Conservation (phyloP, 2,113 vertebrate genomes). For the Stigmatopora argus region DNA sequence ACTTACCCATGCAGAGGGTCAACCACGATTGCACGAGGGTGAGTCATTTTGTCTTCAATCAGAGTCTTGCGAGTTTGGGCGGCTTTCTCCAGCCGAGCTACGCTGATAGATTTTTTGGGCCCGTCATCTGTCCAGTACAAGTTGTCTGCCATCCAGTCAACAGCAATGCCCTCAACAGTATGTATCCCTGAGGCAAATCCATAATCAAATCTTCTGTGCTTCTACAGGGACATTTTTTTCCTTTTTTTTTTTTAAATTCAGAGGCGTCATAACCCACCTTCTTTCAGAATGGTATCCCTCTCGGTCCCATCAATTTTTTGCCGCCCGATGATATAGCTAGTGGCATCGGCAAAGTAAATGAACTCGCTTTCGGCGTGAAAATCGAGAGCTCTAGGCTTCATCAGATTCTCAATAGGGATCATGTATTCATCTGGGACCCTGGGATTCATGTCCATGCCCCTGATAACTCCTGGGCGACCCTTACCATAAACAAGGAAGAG, state of each 20-base stretch:
- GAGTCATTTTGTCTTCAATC: constrained; percentile 95
- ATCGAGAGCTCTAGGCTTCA: constrained; percentile 92
- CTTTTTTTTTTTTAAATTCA: neutral
- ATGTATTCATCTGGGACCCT: constrained; percentile 95
- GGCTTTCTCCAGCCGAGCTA: constrained; percentile 92
- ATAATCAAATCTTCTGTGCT: neutral
- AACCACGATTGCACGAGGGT: constrained; percentile 92
- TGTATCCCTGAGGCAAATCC: constrained; percentile 77
- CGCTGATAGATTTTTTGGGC: constrained; percentile 95
- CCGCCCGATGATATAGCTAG: constrained; percentile 90
- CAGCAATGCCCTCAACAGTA: constrained; percentile 92
- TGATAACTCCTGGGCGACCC: constrained; percentile 91
- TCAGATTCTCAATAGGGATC: constrained; percentile 96
- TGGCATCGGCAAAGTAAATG: constrained; percentile 95
- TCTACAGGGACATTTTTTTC: neutral
- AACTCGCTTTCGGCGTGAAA: constrained; percentile 90
- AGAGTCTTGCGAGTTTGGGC: constrained; percentile 90
- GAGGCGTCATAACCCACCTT: constrained; percentile 64
- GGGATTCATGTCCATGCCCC: constrained; percentile 93
- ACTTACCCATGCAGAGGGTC: constrained; percentile 90
- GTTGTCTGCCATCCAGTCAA: constrained; percentile 99
- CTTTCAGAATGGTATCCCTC: constrained; percentile 88
- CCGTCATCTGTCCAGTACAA: constrained; percentile 96
- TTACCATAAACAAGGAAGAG: constrained; percentile 94
- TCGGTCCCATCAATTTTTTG: constrained; percentile 95